These are phyloP conservation scores for Intellagama lesueurii DNA, from an alignment of 2,797 vertebrate genomes.

Conservation along the genomic window DNA sequence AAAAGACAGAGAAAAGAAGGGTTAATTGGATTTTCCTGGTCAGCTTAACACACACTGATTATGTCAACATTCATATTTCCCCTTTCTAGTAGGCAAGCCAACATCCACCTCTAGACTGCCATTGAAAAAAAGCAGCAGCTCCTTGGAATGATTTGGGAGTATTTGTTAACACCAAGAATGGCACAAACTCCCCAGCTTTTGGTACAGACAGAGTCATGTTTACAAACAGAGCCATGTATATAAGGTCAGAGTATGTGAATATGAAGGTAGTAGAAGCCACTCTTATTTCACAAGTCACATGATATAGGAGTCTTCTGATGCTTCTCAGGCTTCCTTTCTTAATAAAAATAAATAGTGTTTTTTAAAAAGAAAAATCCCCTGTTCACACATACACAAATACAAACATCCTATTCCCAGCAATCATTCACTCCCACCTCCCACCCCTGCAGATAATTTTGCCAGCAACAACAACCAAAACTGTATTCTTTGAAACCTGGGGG, in stretches of 20 bases:
- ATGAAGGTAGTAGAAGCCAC: conserved; percentile 51
- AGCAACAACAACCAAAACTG: conserved; percentile 6
- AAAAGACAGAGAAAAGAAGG: conserved; percentile 61
- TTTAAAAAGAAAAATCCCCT: conserved; percentile 65
- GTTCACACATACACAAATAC: conserved; percentile 29
- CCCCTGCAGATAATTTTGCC: conserved; percentile 43
- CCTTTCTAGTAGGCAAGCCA: conserved; percentile 39
- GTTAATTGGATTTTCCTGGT: conserved; percentile 55
- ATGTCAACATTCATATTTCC: conserved; percentile 54
- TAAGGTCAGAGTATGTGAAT: not conserved
- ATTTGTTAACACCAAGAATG: not conserved
- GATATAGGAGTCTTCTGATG: conserved; percentile 41
- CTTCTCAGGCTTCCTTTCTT: conserved; percentile 55
- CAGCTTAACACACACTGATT: conserved; percentile 40
- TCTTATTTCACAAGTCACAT: conserved; percentile 14
- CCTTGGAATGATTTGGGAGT: conserved; percentile 49
- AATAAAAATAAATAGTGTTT: conserved; percentile 72
- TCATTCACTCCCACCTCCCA: conserved; percentile 42
- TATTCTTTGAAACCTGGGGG: conserved; percentile 48
- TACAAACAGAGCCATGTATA: not conserved
- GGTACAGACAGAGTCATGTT: conserved; percentile 3
- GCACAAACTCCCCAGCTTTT: not conserved
- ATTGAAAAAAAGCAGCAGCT: conserved; percentile 54
- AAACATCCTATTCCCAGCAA: conserved; percentile 46
- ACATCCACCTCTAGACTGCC: conserved; percentile 35